Base-by-base conservation (phyloP, 2,797 vertebrate species). In the Chelon auratus region DNA sequence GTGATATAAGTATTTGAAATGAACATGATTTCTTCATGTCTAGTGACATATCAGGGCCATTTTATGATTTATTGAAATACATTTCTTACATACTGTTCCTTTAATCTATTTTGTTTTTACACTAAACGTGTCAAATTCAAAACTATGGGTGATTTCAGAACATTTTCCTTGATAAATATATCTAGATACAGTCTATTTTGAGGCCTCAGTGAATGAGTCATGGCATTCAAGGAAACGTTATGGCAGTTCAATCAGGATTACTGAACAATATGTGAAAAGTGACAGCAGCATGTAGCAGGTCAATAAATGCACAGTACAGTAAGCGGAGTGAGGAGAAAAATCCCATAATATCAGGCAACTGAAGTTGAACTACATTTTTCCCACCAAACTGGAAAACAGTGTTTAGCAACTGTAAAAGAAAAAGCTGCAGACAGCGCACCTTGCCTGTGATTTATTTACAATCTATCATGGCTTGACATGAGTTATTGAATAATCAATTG, bases 401-500 rank as follows among this genome's bases (percentile, higher is more conserved):
- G 13, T 60, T 51, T 2, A 11, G 55, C 47, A 45, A 15, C 15
- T 45, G 17, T 3, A 48, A 17, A 39, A 52, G 80, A 40, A 55
- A 82, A 68, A 73, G 47, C 43, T 75, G 66, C 77, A 69, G 54
- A 79, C 68, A 56, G 37, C 8, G 54, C 81, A 82, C 50, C 62
- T 63, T 52, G 52, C 20, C 45, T 51, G 53, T 22, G 57, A 77
- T 72, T 61, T 68, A 26, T 68, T 53, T 62, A 66, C 9, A 45
- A 86, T 87, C 75, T 57, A 81, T 89, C 75, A 77, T 24, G 18
- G 57, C 18, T 61, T 83, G 87, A 82, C 85, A 80, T 64, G 56
- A 68, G 71, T 70, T 87, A 84, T 70, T 85, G 78, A 85, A 86
- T 81, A 86, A 86, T 87, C 81, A 86, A 84, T 87, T 76, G 77